Evolutionary conservation across 64 coral and sea anemone genomes (phyloP), one percentile per base, ranked within the genome.

Genomic region (Porites lutea): DNA sequence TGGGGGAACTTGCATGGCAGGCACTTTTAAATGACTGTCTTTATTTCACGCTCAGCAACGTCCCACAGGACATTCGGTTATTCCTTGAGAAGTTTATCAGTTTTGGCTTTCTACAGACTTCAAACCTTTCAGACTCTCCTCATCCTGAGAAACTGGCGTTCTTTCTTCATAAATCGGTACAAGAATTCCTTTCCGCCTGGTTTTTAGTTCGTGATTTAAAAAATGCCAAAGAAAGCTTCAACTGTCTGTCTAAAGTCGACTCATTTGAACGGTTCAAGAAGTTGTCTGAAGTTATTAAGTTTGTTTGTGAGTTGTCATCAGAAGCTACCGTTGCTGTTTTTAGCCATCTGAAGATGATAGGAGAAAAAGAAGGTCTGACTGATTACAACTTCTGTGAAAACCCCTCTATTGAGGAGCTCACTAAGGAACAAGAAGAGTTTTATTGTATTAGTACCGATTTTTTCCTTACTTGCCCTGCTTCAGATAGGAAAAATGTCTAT

Each of bases 111-210:
- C 77, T 93, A n/a, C 86, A 83, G 48, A 72, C 81, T 88, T 52
- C 74, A 8, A 88, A 93, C 14, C 59, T 18, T 48, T 67, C 74
- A 14, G 48, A 59, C 65, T 16, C 19, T 18, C 66, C 66, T 69
- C 68, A 14, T 72, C 75, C 74, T 16, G 86, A 93, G 63, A 48
- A 70, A 53, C 66, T 93, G 59, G 68, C 79, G 2, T 87, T 49
- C 11, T 93, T 93, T 48, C 65, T 93, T 3, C 91, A 93, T 46
- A 88, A 88, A 27, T 44, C 82, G 2, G 7, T 93, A 1, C 91
- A 93, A 67, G 91, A 88, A 27, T 93, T 88, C 52, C 83, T 93
- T 3, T 49, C 91, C 59, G 91, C 91, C 65, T 22, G 10, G 20
- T 88, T 78, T 44, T 80, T 93, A 21, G 77, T 13, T 37, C n/a